These are phyloP conservation scores for Forbesichthys agassizii DNA, from an alignment of 2,113 vertebrate species.

Conservation along the genomic window DNA sequence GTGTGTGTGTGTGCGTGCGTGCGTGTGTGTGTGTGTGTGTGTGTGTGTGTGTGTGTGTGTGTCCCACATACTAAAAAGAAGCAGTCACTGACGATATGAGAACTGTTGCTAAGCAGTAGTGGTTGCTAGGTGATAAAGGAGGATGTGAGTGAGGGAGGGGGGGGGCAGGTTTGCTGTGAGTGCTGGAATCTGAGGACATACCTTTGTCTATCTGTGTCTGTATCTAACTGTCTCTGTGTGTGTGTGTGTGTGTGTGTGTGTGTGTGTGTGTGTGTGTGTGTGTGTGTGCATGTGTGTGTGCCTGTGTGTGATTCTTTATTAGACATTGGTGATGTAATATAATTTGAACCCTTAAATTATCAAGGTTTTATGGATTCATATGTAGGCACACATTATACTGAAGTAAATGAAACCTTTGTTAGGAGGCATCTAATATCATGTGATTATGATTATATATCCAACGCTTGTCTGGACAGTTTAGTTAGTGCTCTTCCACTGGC, in stretches of 20 bases:
- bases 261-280: background rate
- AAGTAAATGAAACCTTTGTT: too few species aligned
- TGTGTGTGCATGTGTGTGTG: background rate
- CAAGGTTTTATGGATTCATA: background rate
- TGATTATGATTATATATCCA: too few species aligned
- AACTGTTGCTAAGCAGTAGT: slow-evolving; percentile 76
- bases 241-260: slow-evolving; percentile 1
- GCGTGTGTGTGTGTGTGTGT: background rate
- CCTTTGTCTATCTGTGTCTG: slow-evolving; percentile 31
- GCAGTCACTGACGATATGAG: slow-evolving; percentile 56
- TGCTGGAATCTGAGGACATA: slow-evolving; percentile 64
- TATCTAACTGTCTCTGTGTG: slow-evolving; percentile 6
- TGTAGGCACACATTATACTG: too few species aligned
- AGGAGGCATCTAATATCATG: too few species aligned
- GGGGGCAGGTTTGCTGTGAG: slow-evolving; percentile 49
- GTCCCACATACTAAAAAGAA: slow-evolving; percentile 69
- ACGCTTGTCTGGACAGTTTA: too few species aligned
- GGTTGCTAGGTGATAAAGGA: slow-evolving; percentile 68
- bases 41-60: background rate
- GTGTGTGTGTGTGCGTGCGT: background rate
- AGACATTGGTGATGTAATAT: background rate
- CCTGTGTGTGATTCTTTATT: background rate
- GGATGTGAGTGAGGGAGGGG: slow-evolving; percentile 5
- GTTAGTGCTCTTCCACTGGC: too few species aligned
- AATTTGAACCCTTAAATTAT: background rate